phyloP scores from a whole-genome alignment of 2,113 vertebrate species.

The Hemichromis elongatus region DNA sequence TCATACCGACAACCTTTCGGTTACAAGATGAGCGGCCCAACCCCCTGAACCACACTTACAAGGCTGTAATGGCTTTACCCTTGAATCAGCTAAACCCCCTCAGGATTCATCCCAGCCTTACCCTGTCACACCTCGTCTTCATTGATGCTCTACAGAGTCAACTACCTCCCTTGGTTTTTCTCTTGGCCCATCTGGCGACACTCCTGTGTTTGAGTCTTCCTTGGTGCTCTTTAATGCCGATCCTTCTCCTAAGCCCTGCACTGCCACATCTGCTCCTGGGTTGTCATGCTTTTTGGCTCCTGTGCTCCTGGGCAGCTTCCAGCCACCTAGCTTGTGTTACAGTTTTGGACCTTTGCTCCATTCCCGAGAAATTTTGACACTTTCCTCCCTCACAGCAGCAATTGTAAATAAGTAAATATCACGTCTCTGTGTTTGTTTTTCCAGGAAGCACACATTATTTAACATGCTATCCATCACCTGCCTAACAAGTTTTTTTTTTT shows the following conservation, averaged over 20 bases:
- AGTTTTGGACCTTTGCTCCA: neutral
- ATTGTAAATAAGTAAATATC: neutral
- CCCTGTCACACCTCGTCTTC: neutral
- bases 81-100: neutral
- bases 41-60: too few relatives aligned
- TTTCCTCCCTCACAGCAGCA: neutral
- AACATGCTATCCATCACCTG: neutral
- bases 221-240: neutral
- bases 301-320: neutral
- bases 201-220: neutral
- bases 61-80: neutral
- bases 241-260: neutral
- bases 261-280: neutral
- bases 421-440: neutral
- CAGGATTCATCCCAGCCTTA: neutral
- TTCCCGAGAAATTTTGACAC: neutral
- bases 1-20: too few relatives aligned
- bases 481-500: slow-evolving; percentile 10
- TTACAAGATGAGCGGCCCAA: too few relatives aligned
- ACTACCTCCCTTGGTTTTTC: neutral
- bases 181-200: neutral
- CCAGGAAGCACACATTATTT: neutral
- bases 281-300: neutral
- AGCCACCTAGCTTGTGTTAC: neutral
- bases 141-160: neutral